phyloP scores from a whole-genome alignment of 2,113 vertebrate species.

The Bucco capensis region DNA sequence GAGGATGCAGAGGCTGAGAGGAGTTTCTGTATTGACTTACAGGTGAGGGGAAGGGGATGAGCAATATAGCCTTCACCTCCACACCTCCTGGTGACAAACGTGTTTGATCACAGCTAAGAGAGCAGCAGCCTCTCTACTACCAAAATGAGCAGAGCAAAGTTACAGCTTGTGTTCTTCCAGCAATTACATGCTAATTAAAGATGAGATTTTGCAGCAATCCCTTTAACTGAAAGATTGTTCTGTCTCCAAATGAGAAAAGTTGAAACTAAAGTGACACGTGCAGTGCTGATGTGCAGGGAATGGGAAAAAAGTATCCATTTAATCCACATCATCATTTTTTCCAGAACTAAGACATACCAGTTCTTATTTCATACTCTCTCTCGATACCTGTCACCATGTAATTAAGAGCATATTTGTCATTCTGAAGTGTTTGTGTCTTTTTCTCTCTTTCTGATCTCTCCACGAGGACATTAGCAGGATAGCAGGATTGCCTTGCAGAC shows the following conservation, averaged over 20 bases:
- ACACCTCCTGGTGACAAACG: neutral
- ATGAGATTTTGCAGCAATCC: neutral
- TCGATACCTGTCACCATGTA: slow-evolving; percentile 1
- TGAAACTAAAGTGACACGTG: neutral
- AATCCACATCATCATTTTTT: neutral
- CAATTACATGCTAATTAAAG: neutral
- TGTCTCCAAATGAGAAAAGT: neutral
- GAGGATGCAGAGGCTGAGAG: neutral
- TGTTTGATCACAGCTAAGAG: neutral
- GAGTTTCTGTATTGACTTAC: neutral
- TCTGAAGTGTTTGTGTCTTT: slow-evolving; percentile 21
- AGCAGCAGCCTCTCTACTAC: neutral
- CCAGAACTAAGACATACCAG: slow-evolving; percentile 19
- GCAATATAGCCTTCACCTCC: neutral
- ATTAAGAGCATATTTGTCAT: slow-evolving; percentile 42
- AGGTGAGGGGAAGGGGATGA: neutral
- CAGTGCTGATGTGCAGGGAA: neutral
- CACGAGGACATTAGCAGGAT: slow-evolving; percentile 1
- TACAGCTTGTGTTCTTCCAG: neutral
- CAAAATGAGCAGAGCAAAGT: neutral
- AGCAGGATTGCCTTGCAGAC: neutral
- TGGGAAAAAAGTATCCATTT: neutral
- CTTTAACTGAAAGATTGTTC: slow-evolving; percentile 30
- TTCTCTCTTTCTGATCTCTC: neutral
- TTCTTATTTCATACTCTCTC: slow-evolving; percentile 15